A percentile compares a stretch with the other conserved stretches of the same genome.
Conservation (phyloP, 2,888 invertebrate genomes). For the Diarsia rubi region DNA sequence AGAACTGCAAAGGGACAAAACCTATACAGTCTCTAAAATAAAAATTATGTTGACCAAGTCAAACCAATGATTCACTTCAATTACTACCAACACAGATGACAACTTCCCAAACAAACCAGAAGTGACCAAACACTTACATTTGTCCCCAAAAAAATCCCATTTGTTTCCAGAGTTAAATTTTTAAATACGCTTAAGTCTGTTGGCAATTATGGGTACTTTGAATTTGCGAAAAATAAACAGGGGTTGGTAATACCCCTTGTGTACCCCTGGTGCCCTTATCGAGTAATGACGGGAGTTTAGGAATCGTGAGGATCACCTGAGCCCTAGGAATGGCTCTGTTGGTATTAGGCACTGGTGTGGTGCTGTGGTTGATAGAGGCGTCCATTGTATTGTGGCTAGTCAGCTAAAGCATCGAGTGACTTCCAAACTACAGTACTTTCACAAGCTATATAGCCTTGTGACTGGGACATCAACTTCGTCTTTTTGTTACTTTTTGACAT, state of each 20-base stretch:
- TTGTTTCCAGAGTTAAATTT: conserved; percentile 71
- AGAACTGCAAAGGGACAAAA: not conserved
- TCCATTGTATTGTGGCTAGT: not conserved
- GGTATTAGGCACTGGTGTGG: conserved; percentile 21
- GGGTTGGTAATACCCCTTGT: conserved; percentile 73
- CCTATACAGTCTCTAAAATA: not conserved
- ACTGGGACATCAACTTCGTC: not conserved
- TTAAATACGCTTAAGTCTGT: conserved; percentile 79
- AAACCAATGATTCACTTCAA: conserved; percentile 4
- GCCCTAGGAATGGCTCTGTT: conserved; percentile 66
- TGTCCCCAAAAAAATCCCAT: conserved; percentile 66
- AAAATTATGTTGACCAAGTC: not conserved
- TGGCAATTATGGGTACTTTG: conserved; percentile 80
- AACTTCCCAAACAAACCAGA: conserved; percentile 35
- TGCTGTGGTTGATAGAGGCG: not conserved
- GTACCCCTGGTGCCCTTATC: conserved; percentile 76
- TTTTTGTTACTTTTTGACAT: not conserved
- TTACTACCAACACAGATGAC: conserved; percentile 11
- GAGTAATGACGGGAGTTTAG: conserved; percentile 84
- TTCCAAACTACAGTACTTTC: not conserved
- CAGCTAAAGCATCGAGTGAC: not conserved
- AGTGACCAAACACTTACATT: conserved; percentile 54
- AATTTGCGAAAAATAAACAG: conserved; percentile 80
- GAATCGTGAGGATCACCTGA: conserved; percentile 82
- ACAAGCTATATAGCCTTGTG: not conserved